These are phyloP conservation scores for Cassiopea xamachana DNA, from an alignment of 30 jellyfish, hydroid and myxozoan genomes.

Conservation along the genomic window DNA sequence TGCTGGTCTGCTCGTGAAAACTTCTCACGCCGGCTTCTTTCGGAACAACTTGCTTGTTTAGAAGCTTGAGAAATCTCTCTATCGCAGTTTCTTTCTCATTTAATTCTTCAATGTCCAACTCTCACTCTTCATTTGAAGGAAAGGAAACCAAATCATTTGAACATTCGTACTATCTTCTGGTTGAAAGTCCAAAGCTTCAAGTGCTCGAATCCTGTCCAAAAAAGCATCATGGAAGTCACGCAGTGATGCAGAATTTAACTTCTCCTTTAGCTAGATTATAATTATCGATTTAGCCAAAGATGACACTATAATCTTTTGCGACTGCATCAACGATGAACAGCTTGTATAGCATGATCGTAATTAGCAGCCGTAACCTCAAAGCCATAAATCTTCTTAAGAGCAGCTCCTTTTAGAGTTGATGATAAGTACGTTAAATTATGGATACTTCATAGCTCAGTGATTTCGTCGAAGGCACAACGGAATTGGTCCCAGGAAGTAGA, in stretches of 20 bases:
- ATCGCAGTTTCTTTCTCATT: neutral
- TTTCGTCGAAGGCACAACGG: constrained; percentile 8
- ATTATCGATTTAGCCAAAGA: constrained; percentile 22
- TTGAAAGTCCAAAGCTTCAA: constrained; percentile 11
- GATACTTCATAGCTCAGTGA: neutral
- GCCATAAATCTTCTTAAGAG: constrained; percentile 1
- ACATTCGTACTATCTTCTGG: constrained; percentile 14
- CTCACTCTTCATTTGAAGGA: constrained; percentile 2
- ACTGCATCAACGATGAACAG: neutral
- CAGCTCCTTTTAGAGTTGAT: constrained; percentile 3
- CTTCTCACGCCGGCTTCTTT: constrained; percentile 7
- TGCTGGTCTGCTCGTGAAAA: neutral
- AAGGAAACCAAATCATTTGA: neutral
- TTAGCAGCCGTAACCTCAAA: constrained; percentile 17
- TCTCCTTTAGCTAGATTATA: neutral
- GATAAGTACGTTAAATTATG: neutral
- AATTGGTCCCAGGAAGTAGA: constrained; percentile 27
- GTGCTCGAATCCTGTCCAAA: constrained; percentile 18
- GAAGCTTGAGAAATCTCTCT: neutral
- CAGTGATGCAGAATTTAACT: constrained; percentile 6
- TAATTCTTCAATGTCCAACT: neutral
- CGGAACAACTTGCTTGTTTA: neutral
- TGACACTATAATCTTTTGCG: constrained; percentile 13
- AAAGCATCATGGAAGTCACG: constrained; percentile 23
- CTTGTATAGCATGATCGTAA: neutral